Conservation (phyloP, 1,140 invertebrate genomes). For the Drosophila navojoa region DNA sequence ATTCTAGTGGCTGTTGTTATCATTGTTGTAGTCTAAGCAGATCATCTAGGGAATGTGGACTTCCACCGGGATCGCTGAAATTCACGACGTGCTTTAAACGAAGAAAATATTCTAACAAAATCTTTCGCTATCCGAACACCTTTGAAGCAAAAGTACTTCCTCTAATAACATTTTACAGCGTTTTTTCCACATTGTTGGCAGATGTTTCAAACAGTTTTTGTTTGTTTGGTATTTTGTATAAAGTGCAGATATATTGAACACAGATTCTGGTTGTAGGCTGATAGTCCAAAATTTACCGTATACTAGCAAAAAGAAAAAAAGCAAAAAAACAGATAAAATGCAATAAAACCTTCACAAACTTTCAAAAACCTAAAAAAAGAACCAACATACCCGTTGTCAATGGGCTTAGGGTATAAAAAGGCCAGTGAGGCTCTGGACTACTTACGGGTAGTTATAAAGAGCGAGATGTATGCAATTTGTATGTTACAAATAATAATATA, state of each 20-base stretch:
- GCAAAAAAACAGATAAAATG: conserved; percentile 21
- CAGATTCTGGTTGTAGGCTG: conserved; percentile 25
- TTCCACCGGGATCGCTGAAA: conserved; percentile 21
- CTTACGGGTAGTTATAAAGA: too few relatives aligned
- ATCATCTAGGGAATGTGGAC: conserved; percentile 22
- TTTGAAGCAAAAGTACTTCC: conserved; percentile 21
- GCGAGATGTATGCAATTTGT: too few relatives aligned
- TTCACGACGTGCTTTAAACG: conserved; percentile 29
- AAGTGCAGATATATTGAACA: conserved; percentile 46
- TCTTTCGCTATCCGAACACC: conserved; percentile 11
- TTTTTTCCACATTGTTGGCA: not conserved
- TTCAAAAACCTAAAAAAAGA: not conserved
- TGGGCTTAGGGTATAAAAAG: too few relatives aligned
- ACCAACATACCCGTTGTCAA: too few relatives aligned
- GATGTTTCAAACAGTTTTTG: conserved; percentile 18
- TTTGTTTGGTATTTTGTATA: not conserved
- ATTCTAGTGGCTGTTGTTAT: conserved; percentile 26
- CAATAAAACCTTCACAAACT: conserved; percentile 36
- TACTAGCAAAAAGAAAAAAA: conserved; percentile 1
- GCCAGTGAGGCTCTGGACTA: too few relatives aligned
- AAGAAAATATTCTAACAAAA: conserved; percentile 11
- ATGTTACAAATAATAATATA: too few relatives aligned
- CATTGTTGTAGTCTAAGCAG: conserved; percentile 35
- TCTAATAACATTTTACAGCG: not conserved
- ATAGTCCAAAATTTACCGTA: conserved; percentile 56